Percentiles rank a stretch among this genome's conserved stretches.
Conservation (phyloP, 2,888 invertebrate genomes). For the Silvanus unidentatus region DNA sequence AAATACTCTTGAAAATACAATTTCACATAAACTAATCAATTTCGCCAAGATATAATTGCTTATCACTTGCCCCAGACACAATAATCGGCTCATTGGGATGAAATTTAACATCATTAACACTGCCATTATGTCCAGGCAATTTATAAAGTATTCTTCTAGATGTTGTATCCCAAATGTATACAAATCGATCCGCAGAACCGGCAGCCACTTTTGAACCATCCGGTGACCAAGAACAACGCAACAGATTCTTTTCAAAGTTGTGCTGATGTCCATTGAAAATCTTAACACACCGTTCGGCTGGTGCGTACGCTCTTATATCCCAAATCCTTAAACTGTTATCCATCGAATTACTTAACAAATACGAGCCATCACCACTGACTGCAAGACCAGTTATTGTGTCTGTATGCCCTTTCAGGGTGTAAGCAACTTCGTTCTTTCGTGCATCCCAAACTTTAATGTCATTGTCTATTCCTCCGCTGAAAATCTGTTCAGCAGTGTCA, state of each 20-base stretch:
- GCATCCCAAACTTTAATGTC: conserved; percentile 96
- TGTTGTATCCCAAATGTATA: conserved; percentile 96
- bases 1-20: no score
- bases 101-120: conserved; percentile 94
- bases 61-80: conserved; percentile 91
- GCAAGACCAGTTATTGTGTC: conserved; percentile 92
- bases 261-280: conserved; percentile 79
- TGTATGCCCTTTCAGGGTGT: conserved; percentile 85
- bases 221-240: conserved; percentile 89
- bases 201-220: conserved; percentile 88
- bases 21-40: conserved; percentile 56
- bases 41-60: conserved; percentile 92
- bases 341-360: conserved; percentile 93
- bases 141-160: conserved; percentile 88
- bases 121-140: conserved; percentile 95
- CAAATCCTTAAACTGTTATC: conserved; percentile 92
- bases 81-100: conserved; percentile 92
- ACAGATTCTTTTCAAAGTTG: conserved; percentile 94
- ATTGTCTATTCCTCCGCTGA: conserved; percentile 95
- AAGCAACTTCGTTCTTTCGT: conserved; percentile 77
- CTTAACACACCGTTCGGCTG: conserved; percentile 88
- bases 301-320: conserved; percentile 95
- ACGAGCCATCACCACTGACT: conserved; percentile 79
- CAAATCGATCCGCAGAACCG: conserved; percentile 92
- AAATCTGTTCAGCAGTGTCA: conserved; percentile 91